Percentiles rank a stretch among this genome's conserved stretches.
Conservation (phyloP, 2,797 vertebrate genomes). For the Rhynchotus rufescens region DNA sequence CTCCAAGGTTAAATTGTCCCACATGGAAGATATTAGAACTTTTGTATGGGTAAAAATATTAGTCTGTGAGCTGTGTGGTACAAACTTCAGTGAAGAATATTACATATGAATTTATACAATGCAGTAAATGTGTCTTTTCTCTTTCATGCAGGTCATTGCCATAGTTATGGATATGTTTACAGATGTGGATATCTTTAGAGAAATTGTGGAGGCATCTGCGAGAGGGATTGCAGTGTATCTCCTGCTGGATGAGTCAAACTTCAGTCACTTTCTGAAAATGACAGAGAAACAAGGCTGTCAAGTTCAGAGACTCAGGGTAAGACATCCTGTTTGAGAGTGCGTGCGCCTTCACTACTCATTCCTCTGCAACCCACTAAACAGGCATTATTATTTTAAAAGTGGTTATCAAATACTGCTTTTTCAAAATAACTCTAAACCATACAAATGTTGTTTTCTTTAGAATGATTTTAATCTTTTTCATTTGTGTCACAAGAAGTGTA, state of each 20-base stretch:
- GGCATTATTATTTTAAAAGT: neutral
- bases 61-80: neutral
- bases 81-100: neutral
- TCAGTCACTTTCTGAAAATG: constrained; percentile 91
- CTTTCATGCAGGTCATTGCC: constrained; percentile 88
- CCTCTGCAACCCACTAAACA: neutral
- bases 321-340: constrained; percentile 50
- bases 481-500: neutral
- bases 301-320: constrained; percentile 92
- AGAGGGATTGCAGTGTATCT: constrained; percentile 92
- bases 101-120: neutral
- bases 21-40: neutral
- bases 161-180: constrained; percentile 97
- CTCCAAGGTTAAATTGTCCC: neutral
- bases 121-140: neutral
- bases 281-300: constrained; percentile 91
- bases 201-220: constrained; percentile 90
- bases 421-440: neutral
- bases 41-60: neutral
- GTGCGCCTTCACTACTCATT: neutral
- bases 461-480: neutral
- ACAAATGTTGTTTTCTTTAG: neutral
- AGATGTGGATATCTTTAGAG: constrained; percentile 96
- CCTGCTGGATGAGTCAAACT: constrained; percentile 89
- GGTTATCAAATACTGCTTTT: neutral